Conservation (phyloP, 2,888 invertebrate species). For the Cryptosula pallasiana region DNA sequence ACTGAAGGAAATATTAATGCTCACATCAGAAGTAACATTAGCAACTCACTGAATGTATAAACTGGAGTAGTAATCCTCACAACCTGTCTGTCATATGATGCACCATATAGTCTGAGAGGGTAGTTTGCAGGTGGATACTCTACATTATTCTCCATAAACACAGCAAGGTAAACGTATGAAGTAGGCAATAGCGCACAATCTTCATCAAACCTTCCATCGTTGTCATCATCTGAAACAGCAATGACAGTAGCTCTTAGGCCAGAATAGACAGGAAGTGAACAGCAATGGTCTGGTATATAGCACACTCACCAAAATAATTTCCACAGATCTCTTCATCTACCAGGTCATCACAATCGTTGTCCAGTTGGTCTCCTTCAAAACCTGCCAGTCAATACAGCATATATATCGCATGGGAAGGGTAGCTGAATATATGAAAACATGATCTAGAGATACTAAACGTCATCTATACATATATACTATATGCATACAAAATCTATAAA, state of each 20-base stretch:
- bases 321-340: constrained; percentile 32
- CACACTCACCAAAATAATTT: background rate
- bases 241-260: background rate
- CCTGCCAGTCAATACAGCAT: constrained; percentile 27
- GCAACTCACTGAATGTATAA: background rate
- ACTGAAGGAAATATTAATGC: too few relatives aligned
- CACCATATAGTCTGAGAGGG: constrained; percentile 20
- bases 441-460: too few relatives aligned
- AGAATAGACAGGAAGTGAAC: background rate
- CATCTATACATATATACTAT: too few relatives aligned
- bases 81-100: constrained; percentile 1
- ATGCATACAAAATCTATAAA: too few relatives aligned
- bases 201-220: constrained; percentile 5
- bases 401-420: too few relatives aligned
- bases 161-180: background rate
- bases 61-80: background rate
- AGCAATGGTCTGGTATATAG: too few relatives aligned
- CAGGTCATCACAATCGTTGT: constrained; percentile 34
- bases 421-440: too few relatives aligned
- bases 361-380: constrained; percentile 30
- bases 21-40: too few relatives aligned
- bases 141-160: constrained; percentile 14
- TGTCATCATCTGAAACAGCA: constrained; percentile 6
- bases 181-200: constrained; percentile 6
- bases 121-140: constrained; percentile 15